A percentile compares a stretch with the other conserved stretches of the same genome.
These are phyloP conservation scores for Rhodinocichla rosea DNA, from an alignment of 2,113 vertebrate species.

Conservation along the genomic window DNA sequence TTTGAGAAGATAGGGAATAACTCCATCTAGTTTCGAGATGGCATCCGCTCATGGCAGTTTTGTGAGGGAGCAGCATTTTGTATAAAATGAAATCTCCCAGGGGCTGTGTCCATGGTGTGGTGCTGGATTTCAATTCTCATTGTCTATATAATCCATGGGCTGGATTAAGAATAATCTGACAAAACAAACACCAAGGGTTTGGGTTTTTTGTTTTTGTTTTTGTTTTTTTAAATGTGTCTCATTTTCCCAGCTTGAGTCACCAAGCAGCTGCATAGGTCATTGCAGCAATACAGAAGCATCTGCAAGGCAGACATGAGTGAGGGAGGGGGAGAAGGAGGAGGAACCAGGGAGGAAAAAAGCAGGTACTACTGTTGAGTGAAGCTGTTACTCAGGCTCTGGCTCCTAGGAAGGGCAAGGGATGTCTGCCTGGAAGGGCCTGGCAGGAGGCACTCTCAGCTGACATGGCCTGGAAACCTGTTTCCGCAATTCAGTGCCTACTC, in stretches of 20 bases:
- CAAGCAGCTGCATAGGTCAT: not conserved
- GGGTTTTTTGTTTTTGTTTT: not conserved
- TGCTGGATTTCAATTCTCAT: not conserved
- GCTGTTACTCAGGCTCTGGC: not conserved
- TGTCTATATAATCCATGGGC: not conserved
- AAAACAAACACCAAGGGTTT: not conserved
- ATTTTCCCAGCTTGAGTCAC: not conserved
- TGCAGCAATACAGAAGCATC: not conserved
- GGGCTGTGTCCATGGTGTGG: rapidly evolving
- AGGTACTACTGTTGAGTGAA: not conserved
- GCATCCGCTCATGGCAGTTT: not conserved
- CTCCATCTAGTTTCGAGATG: not conserved
- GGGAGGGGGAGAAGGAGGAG: not conserved
- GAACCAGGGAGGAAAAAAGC: not conserved
- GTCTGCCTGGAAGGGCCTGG: not conserved
- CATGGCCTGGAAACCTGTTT: not conserved
- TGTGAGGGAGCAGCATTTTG: not conserved
- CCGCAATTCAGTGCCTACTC: rapidly evolving
- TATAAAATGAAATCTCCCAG: rapidly evolving
- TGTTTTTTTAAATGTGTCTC: not conserved
- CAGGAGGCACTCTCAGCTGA: not conserved
- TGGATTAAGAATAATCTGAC: not conserved
- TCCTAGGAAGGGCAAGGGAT: not conserved
- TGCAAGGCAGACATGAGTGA: not conserved
- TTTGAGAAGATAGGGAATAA: not conserved